These are phyloP conservation scores for Ara ararauna DNA, from an alignment of 2,797 vertebrate genomes.

Conservation along the genomic window DNA sequence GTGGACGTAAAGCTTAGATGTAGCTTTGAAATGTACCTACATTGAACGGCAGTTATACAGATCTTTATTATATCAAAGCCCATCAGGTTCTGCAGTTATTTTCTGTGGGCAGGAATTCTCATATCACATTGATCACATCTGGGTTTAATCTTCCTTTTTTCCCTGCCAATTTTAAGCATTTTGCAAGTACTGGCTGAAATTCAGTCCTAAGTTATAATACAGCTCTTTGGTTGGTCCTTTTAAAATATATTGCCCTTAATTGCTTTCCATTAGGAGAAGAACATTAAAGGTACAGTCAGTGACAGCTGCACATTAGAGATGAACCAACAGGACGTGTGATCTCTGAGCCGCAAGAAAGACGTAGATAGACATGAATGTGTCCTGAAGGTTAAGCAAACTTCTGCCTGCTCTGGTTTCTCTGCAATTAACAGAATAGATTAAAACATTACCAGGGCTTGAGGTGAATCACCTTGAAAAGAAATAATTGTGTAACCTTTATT, in stretches of 20 bases:
- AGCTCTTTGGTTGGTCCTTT: not conserved
- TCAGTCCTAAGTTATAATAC: not conserved
- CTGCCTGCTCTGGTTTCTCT: not conserved
- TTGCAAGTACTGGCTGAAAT: not conserved
- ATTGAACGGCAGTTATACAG: not conserved
- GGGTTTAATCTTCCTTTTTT: not conserved
- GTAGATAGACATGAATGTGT: not conserved
- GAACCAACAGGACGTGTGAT: not conserved
- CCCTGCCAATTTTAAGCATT: not conserved
- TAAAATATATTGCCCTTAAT: conserved; percentile 22
- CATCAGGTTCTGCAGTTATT: not conserved
- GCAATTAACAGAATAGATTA: not conserved
- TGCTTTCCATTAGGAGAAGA: conserved; percentile 21
- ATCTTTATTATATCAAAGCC: not conserved
- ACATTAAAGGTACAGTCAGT: not conserved
- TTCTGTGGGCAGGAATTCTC: not conserved
- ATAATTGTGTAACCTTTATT: not conserved
- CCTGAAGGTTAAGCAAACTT: not conserved
- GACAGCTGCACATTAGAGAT: not conserved
- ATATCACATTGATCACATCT: not conserved
- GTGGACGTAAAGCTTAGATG: not conserved
- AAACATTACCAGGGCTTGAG: not conserved
- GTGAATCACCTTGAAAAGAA: not conserved
- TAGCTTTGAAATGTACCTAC: not conserved
- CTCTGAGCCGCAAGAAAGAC: not conserved